A percentile compares a stretch with the other conserved stretches of the same genome.
Evolutionary conservation across 2,888 invertebrate species (phyloP).

Genomic region (Caenorhabditis sp.): DNA sequence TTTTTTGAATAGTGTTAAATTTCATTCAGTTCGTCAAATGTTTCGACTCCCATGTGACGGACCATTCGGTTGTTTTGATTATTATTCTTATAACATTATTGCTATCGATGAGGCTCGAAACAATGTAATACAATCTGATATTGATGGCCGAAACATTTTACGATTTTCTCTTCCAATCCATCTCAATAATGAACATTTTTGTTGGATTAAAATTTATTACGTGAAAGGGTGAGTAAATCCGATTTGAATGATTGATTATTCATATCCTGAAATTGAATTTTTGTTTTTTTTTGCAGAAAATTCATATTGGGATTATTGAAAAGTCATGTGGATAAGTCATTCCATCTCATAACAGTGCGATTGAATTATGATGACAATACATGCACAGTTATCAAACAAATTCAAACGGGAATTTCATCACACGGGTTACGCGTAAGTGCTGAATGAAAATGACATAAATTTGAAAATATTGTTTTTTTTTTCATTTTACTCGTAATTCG

Average conservation of each 20-base stretch:
- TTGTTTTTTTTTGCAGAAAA: constrained; percentile 5
- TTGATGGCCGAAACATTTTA: constrained; percentile 21
- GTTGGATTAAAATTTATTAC: constrained; percentile 34
- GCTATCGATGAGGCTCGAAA: constrained; percentile 31
- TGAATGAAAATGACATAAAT: background rate
- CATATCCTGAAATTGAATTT: background rate
- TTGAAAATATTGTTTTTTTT: background rate
- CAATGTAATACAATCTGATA: constrained; percentile 2
- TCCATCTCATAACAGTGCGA: constrained; percentile 32
- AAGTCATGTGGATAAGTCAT: constrained; percentile 33
- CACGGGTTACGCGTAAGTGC: constrained; percentile 25
- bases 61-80: constrained; percentile 40
- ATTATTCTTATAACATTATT: constrained; percentile 19
- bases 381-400: constrained; percentile 27
- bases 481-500: background rate
- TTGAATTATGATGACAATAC: constrained; percentile 19
- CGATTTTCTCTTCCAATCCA: constrained; percentile 19
- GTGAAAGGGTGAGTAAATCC: constrained; percentile 21
- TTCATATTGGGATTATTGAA: constrained; percentile 24
- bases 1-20: background rate
- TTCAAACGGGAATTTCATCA: constrained; percentile 29
- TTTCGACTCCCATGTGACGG: constrained; percentile 34
- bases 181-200: constrained; percentile 22
- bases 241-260: background rate
- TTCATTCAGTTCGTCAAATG: constrained; percentile 14